Percentiles rank a stretch among this genome's conserved stretches.
Evolutionary conservation across 2,888 invertebrate species (phyloP).

Genomic region (Latheticus oryzae): DNA sequence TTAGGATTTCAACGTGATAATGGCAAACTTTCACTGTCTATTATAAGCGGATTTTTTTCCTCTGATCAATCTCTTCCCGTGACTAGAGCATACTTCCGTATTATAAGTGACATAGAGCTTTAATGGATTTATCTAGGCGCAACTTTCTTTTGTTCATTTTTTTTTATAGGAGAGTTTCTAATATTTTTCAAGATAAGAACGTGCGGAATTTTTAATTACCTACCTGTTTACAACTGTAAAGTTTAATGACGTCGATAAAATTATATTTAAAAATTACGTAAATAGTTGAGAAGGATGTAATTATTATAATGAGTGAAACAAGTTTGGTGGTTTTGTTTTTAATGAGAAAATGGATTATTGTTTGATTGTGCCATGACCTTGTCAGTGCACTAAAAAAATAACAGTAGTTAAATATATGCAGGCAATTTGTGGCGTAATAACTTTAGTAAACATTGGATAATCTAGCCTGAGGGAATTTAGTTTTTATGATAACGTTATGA

Average conservation of each 20-base stretch:
- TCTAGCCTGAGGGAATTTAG: slow-evolving; percentile 9
- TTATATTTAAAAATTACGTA: too few relatives aligned
- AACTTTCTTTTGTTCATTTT: slow-evolving; percentile 14
- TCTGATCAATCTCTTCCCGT: slow-evolving; percentile 22
- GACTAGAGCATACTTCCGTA: slow-evolving; percentile 9
- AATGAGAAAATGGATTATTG: slow-evolving; percentile 1
- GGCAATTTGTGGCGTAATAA: slow-evolving; percentile 9
- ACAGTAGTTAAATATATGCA: slow-evolving; percentile 13
- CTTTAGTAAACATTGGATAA: slow-evolving; percentile 18
- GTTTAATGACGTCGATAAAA: too few relatives aligned
- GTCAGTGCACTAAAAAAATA: slow-evolving; percentile 1
- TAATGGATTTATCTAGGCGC: neutral
- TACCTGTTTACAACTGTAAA: too few relatives aligned
- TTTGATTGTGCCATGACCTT: slow-evolving; percentile 10
- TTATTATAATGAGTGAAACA: too few relatives aligned
- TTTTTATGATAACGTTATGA: too few relatives aligned
- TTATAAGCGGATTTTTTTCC: slow-evolving; percentile 18
- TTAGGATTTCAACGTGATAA: slow-evolving; percentile 23
- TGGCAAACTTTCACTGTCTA: slow-evolving; percentile 23
- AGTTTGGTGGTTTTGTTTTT: neutral
- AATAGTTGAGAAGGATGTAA: too few relatives aligned
- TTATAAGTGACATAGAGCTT: slow-evolving; percentile 13
- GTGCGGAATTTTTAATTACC: too few relatives aligned
- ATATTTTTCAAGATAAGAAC: neutral
- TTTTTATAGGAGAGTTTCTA: neutral